Evolutionary conservation across 2,113 vertebrate genomes (phyloP).

Genomic region (Rhineura floridana): DNA sequence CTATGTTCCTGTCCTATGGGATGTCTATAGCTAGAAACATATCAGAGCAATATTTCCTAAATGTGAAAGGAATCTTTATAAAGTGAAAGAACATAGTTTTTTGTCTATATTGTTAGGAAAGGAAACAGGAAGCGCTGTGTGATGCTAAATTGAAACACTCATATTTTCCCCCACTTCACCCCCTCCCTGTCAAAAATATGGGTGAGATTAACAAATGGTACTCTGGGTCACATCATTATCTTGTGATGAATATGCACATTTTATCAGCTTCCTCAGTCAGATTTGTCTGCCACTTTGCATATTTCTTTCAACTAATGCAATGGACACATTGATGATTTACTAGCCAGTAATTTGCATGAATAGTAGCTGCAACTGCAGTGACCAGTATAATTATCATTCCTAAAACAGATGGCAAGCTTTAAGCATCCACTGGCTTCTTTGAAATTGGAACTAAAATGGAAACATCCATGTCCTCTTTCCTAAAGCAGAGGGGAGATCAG

Average conservation of each 20-base stretch:
- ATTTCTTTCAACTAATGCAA: constrained; percentile 59
- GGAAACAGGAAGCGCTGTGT: background rate
- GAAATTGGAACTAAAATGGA: background rate
- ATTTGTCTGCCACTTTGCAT: constrained; percentile 44
- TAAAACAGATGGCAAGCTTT: constrained; percentile 44
- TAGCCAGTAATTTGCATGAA: constrained; percentile 53
- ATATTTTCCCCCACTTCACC: background rate
- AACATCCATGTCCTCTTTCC: background rate
- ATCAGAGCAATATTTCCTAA: background rate
- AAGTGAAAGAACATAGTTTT: background rate
- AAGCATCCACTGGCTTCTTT: constrained; percentile 22
- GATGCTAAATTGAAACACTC: constrained; percentile 7
- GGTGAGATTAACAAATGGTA: background rate
- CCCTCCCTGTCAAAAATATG: background rate
- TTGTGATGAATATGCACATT: constrained; percentile 56
- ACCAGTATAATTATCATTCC: constrained; percentile 55
- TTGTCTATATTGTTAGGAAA: background rate
- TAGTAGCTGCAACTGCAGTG: constrained; percentile 33
- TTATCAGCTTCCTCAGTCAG: constrained; percentile 29
- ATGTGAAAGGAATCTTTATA: background rate
- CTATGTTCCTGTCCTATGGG: no score
- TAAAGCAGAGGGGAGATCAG: constrained; percentile 10
- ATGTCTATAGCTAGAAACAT: background rate
- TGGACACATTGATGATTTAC: constrained; percentile 44
- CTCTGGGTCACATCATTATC: background rate